These are phyloP conservation scores for Microctonus brassicae DNA, from an alignment of 2,888 invertebrate species.

Conservation along the genomic window DNA sequence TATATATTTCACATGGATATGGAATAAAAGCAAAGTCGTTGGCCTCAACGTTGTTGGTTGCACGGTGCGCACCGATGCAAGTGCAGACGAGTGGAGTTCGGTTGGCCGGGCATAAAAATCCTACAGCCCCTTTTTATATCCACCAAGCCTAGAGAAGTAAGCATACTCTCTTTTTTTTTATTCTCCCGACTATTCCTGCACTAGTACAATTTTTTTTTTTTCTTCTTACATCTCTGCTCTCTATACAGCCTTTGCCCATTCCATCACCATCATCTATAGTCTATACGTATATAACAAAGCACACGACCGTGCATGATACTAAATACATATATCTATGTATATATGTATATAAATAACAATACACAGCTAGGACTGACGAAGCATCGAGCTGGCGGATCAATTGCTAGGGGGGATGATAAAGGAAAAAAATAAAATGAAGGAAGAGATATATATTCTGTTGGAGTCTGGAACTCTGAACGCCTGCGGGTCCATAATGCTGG, in stretches of 20 bases:
- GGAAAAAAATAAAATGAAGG: slow-evolving; percentile 1
- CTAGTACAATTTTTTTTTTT: background rate
- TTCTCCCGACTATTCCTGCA: background rate
- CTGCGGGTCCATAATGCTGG: slow-evolving; percentile 9
- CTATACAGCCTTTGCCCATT: background rate
- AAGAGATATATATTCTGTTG: slow-evolving; percentile 29
- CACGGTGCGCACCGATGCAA: slow-evolving; percentile 64
- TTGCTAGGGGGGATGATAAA: slow-evolving; percentile 21
- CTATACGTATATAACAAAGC: background rate
- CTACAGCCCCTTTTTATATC: slow-evolving; percentile 52
- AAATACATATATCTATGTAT: no score
- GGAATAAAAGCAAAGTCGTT: slow-evolving; percentile 66
- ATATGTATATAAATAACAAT: background rate
- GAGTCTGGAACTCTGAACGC: slow-evolving; percentile 15
- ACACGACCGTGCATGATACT: no score
- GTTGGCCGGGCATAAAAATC: slow-evolving; percentile 60
- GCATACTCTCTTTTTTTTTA: slow-evolving; percentile 13
- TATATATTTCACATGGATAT: background rate
- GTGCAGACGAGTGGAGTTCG: slow-evolving; percentile 42
- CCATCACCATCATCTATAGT: background rate
- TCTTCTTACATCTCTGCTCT: background rate
- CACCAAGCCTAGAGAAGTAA: slow-evolving; percentile 33
- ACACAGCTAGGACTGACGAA: slow-evolving; percentile 15
- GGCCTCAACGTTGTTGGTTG: slow-evolving; percentile 72
- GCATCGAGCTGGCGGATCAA: slow-evolving; percentile 26